Base-by-base conservation (phyloP, 2,797 vertebrate genomes). In the Halcyon leucocephala region DNA sequence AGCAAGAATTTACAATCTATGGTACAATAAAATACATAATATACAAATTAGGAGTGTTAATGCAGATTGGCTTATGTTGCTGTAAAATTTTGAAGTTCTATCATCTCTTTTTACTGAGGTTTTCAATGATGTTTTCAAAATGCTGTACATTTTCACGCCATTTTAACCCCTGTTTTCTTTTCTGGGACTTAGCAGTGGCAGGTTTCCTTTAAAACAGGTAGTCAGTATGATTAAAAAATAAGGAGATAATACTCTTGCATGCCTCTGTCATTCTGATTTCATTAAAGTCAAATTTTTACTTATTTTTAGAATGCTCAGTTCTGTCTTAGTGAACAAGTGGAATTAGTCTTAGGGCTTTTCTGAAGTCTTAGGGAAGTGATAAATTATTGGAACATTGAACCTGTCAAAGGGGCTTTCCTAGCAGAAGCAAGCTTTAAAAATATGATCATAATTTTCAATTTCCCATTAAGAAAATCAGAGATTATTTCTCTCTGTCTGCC, bases 381-480 rank as follows among this genome's bases (percentile, higher is more conserved):
- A 92, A 90, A 61, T 58, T 71, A 35, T 14, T 90, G 51, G 19
- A 83, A 86, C 10, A 9, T 19, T 72, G 41, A 88, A 79, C 8
- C 69, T 91, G 89, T 81, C 87, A 91, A 37, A 90, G 13, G 31
- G 9, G 20, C 57, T 95, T 94, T 87, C 9, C 17, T 81, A 64
- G 8, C 12, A 77, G 35, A 28, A 72, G 12, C n/a, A 86, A 14
- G 33, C 20, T 95, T 94, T 64, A 65, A 88, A 77, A 94, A 64
- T 92, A 74, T 46, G 24, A 90, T 86, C 44, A 26, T 57, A 48
- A 71, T 86, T 93, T 95, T 89, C 46, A 41, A 76, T 69, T 94
- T 95, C 90, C 55, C 33, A n/a, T 78, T 67, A 71, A 88, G 58
- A 95, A 91, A 66, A 77, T 82, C 54, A 57, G 48, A 88, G 26